Evolutionary conservation across 2,888 invertebrate species (phyloP), one percentile per base, ranked within the genome.

Genomic region (Embidobia sp.): DNA sequence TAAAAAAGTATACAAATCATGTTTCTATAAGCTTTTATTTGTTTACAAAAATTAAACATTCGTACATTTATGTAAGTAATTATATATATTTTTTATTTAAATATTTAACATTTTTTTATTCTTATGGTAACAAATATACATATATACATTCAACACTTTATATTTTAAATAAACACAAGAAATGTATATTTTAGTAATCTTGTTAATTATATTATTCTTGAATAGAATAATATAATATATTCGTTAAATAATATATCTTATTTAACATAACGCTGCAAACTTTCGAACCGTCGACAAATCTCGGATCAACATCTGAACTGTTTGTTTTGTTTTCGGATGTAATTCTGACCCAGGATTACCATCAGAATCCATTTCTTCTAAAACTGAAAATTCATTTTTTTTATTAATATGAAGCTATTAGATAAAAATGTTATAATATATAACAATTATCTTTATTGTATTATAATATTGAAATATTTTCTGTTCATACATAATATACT

Each of bases 221-320:
- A 6, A 6, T 22, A 22, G 3, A 3, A 22, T 22, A 22, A 22
- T 4, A 22, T 27, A 15, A 46, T 10, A 15, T 11, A 27, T 8
- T 46, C n/a, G 7, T 27, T 27, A 29, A 49, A 49, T 49, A 46
- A 26, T 5, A 15, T 59, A 6, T 19, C 11, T 3, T 18, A 64
- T 69, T 87, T 75, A 87, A 81, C 88, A 87, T 19, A 93, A 90
- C 46, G 92, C 90, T 0, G 93, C 93, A 8, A 95, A 90, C 80
- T 93, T 93, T 78, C 93, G 92, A 88, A 96, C 92, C 0, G 93
- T 93, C 51, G 92, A 92, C 22, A 96, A 90, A 87, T 96, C 96
- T 61, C 94, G 91, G 81, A 95, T 90, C 64, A 95, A 90, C 92
- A 95, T 93, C 84, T 94, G 93, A 49, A 96, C 89, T 0, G 95